Evolutionary conservation across 1,140 invertebrate species (phyloP).

Genomic region (Eurosta solidaginis): DNA sequence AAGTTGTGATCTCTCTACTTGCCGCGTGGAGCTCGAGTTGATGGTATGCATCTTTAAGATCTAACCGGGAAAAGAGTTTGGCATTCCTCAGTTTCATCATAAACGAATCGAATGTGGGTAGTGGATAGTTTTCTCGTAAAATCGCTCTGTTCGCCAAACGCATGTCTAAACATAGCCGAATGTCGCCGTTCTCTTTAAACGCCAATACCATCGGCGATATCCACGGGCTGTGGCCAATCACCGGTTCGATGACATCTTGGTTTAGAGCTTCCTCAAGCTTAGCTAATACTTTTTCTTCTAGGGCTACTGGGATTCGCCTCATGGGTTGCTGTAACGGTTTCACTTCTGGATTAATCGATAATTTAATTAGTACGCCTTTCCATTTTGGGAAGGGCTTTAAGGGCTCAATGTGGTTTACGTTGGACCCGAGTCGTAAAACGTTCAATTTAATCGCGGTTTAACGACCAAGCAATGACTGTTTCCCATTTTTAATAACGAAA

Average conservation of each 20-base stretch:
- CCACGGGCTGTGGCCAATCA: slow-evolving; percentile 35
- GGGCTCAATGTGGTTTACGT: slow-evolving; percentile 31
- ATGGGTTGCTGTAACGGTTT: slow-evolving; percentile 11
- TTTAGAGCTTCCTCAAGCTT: too few relatives aligned
- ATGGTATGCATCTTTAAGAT: slow-evolving; percentile 48
- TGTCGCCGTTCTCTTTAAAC: slow-evolving; percentile 36
- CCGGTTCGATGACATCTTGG: slow-evolving; percentile 41
- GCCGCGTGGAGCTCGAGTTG: slow-evolving; percentile 41
- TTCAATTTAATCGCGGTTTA: slow-evolving; percentile 37
- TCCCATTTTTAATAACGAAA: slow-evolving; percentile 39
- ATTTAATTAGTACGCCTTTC: slow-evolving; percentile 35
- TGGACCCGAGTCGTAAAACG: slow-evolving; percentile 32
- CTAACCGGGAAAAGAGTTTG: slow-evolving; percentile 43
- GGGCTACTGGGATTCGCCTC: slow-evolving; percentile 30
- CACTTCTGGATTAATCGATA: slow-evolving; percentile 33
- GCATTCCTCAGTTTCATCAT: slow-evolving; percentile 40
- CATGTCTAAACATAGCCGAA: slow-evolving; percentile 38
- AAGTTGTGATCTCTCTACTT: slow-evolving; percentile 32
- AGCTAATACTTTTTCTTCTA: slow-evolving; percentile 34
- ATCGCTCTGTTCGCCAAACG: slow-evolving; percentile 36
- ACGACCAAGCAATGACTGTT: slow-evolving; percentile 36
- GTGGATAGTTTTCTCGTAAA: slow-evolving; percentile 34
- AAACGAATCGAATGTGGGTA: slow-evolving; percentile 37
- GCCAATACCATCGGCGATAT: slow-evolving; percentile 31
- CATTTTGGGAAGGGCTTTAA: slow-evolving; percentile 36